phyloP scores from a whole-genome alignment of 2,888 invertebrate genomes.

The Melinaea marsaeus region DNA sequence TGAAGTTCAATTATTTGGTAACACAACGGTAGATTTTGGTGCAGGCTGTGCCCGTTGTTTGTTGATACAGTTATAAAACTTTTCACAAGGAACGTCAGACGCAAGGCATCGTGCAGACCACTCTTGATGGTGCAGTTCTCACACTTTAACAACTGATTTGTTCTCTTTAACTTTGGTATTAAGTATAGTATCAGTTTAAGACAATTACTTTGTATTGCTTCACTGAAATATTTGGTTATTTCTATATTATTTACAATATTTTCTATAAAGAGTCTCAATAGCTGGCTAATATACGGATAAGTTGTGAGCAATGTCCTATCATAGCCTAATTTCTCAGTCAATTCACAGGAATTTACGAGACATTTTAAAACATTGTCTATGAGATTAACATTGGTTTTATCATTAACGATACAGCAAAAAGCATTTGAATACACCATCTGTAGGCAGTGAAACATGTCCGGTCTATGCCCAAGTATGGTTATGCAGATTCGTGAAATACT shows the following conservation, averaged over 20 bases:
- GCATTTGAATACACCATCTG: constrained; percentile 55
- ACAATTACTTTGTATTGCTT: constrained; percentile 41
- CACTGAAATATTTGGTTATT: constrained; percentile 33
- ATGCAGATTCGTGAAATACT: constrained; percentile 39
- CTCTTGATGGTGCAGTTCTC: constrained; percentile 54
- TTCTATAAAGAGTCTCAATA: constrained; percentile 56
- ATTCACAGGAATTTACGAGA: constrained; percentile 45
- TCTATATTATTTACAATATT: constrained; percentile 36
- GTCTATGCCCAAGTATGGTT: constrained; percentile 44
- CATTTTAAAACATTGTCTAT: constrained; percentile 46
- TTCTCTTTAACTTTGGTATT: constrained; percentile 41
- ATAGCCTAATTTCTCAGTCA: constrained; percentile 50
- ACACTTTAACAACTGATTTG: constrained; percentile 56
- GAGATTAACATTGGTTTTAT: constrained; percentile 32
- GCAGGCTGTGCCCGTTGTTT: constrained; percentile 38
- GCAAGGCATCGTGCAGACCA: constrained; percentile 56
- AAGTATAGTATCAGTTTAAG: constrained; percentile 50
- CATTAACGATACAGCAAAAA: constrained; percentile 49
- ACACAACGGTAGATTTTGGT: constrained; percentile 37
- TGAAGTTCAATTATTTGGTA: constrained; percentile 44
- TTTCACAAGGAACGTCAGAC: constrained; percentile 54
- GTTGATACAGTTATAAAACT: constrained; percentile 45
- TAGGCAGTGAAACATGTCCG: constrained; percentile 53
- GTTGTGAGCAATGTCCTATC: constrained; percentile 42
- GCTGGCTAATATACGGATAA: constrained; percentile 57